Evolutionary conservation across 2,888 invertebrate species (phyloP).

Genomic region (Melanophora roralis): DNA sequence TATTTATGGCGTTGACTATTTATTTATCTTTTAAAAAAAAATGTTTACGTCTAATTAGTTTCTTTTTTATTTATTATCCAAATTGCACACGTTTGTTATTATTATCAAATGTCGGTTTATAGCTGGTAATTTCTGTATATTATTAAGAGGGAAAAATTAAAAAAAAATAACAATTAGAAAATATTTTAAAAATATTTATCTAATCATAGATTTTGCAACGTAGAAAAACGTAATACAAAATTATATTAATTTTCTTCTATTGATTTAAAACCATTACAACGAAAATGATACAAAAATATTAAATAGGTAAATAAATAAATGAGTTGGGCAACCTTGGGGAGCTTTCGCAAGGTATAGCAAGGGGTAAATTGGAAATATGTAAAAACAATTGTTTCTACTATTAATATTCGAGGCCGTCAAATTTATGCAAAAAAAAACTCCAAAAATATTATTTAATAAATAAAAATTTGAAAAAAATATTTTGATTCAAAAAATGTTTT

Average conservation of each 20-base stretch:
- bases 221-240: conserved; percentile 42
- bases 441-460: no score
- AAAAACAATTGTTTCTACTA: neutral
- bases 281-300: neutral
- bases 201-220: conserved; percentile 54
- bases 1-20: neutral
- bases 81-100: conserved; percentile 37
- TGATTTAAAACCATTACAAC: conserved; percentile 24
- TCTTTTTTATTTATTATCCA: neutral
- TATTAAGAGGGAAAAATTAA: neutral
- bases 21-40: conserved; percentile 6
- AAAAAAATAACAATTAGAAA: conserved; percentile 13
- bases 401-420: no score
- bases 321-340: conserved; percentile 4
- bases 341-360: neutral
- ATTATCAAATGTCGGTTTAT: conserved; percentile 38
- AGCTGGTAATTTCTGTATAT: conserved; percentile 26
- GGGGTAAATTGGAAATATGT: neutral
- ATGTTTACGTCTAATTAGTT: conserved; percentile 36
- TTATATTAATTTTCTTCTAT: conserved; percentile 40
- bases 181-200: conserved; percentile 41
- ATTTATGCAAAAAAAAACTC: no score
- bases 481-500: neutral
- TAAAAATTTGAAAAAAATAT: neutral
- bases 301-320: neutral